Evolutionary conservation across 2,888 invertebrate genomes (phyloP).

Genomic region (Netelia inedita): DNA sequence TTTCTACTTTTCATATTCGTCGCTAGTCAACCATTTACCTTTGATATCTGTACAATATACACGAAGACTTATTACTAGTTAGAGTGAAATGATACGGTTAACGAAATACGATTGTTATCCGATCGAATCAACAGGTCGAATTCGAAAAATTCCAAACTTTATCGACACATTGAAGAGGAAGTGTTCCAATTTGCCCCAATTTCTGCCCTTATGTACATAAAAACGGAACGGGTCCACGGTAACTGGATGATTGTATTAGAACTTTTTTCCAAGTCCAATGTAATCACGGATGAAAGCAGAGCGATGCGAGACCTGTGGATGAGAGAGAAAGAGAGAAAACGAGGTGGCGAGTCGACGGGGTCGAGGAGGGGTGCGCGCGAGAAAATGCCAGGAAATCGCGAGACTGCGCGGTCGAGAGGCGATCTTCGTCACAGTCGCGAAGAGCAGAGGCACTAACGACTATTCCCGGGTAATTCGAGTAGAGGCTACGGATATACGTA

Average conservation of each 20-base stretch:
- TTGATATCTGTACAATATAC: no score
- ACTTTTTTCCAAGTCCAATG: constrained; percentile 75
- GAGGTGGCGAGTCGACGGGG: no score
- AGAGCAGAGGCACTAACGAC: no score
- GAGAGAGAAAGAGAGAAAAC: no score
- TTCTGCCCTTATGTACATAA: neutral
- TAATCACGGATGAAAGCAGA: constrained; percentile 74
- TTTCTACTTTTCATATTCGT: no score
- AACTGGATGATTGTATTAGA: constrained; percentile 78
- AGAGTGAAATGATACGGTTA: no score
- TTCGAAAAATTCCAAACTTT: neutral
- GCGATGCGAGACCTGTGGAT: constrained; percentile 16
- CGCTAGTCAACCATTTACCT: no score
- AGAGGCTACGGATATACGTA: neutral
- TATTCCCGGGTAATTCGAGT: neutral
- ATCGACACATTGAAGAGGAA: neutral
- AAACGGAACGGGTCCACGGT: constrained; percentile 69
- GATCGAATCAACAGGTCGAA: neutral
- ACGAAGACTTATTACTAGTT: no score
- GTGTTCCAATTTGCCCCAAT: neutral
- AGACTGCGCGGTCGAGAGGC: neutral
- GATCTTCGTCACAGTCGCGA: no score
- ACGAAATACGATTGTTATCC: neutral
- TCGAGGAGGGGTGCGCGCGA: no score
- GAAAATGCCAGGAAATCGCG: neutral